phyloP scores from a whole-genome alignment of 35 echinoderm and acorn worm genomes.

The Strongylocentrotus purpuratus region DNA sequence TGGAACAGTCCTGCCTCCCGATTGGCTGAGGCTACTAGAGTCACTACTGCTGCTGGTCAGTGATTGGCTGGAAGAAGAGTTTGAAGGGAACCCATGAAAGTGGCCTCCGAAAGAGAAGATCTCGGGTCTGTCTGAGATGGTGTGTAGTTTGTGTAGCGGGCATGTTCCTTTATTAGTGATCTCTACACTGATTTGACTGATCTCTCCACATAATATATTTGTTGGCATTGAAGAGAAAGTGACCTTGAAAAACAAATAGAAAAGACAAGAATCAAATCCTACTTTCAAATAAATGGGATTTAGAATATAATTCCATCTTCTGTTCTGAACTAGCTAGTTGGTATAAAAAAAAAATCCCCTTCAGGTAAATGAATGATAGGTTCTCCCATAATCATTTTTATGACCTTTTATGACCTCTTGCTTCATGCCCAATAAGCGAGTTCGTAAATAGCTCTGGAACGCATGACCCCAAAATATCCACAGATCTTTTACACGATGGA shows the following conservation, averaged over 20 bases:
- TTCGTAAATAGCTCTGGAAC: too few species aligned
- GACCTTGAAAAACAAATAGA: slow-evolving; percentile 61
- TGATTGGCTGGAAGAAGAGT: slow-evolving; percentile 68
- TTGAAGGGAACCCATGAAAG: slow-evolving; percentile 42
- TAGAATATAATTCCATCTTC: not conserved
- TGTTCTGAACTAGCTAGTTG: too few species aligned
- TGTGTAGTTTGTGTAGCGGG: slow-evolving; percentile 76
- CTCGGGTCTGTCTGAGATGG: slow-evolving; percentile 82
- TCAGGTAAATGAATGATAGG: too few species aligned
- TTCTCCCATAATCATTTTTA: too few species aligned
- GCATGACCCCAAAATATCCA: too few species aligned
- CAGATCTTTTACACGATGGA: too few species aligned
- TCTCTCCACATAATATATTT: slow-evolving; percentile 88
- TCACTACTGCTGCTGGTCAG: slow-evolving; percentile 44
- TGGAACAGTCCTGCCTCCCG: slow-evolving; percentile 73
- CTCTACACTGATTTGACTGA: slow-evolving; percentile 74
- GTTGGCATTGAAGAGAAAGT: slow-evolving; percentile 81
- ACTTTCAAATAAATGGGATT: not conserved
- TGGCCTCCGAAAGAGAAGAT: slow-evolving; percentile 85
- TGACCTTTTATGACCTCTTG: too few species aligned
- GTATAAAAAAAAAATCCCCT: too few species aligned
- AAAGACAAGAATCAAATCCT: not conserved
- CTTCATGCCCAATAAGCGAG: too few species aligned
- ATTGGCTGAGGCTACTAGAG: slow-evolving; percentile 57
- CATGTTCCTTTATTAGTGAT: slow-evolving; percentile 81